A percentile compares a stretch with the other conserved stretches of the same genome.
Evolutionary conservation across 2,797 vertebrate genomes (phyloP).

Genomic region (Hyperoplus lanceolatus): DNA sequence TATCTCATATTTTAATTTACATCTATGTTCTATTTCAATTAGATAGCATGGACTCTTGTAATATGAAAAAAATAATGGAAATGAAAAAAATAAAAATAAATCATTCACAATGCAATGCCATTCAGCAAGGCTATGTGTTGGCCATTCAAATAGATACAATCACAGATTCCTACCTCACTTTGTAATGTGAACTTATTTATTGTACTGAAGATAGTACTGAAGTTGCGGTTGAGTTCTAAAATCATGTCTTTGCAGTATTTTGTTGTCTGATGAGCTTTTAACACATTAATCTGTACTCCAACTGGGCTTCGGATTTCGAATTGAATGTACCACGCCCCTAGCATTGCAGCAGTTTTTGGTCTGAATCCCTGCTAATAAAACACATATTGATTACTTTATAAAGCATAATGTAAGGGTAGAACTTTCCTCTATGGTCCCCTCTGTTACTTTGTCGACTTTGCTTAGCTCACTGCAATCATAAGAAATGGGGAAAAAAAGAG

Average conservation of each 20-base stretch:
- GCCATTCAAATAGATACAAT: too few species aligned
- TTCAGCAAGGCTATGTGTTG: too few species aligned
- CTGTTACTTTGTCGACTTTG: not conserved
- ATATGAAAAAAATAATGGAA: too few species aligned
- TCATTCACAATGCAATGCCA: too few species aligned
- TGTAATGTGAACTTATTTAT: too few species aligned
- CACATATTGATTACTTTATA: slow-evolving; percentile 2
- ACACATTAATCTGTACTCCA: not conserved
- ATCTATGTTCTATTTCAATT: not conserved
- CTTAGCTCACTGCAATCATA: not conserved
- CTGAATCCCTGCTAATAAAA: not conserved
- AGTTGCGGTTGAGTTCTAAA: not conserved
- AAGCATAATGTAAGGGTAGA: not conserved
- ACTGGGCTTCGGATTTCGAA: not conserved
- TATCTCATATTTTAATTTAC: not conserved
- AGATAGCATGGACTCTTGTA: not conserved
- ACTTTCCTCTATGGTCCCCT: not conserved
- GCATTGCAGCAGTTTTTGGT: not conserved
- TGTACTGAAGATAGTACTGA: not conserved
- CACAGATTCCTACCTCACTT: too few species aligned
- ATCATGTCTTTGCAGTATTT: not conserved
- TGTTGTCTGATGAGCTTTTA: not conserved
- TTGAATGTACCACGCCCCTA: not conserved
- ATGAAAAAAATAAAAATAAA: too few species aligned
- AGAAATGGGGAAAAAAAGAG: not conserved